Base-by-base conservation (phyloP, 2,797 vertebrate genomes). In the Sebastes taczanowskii region DNA sequence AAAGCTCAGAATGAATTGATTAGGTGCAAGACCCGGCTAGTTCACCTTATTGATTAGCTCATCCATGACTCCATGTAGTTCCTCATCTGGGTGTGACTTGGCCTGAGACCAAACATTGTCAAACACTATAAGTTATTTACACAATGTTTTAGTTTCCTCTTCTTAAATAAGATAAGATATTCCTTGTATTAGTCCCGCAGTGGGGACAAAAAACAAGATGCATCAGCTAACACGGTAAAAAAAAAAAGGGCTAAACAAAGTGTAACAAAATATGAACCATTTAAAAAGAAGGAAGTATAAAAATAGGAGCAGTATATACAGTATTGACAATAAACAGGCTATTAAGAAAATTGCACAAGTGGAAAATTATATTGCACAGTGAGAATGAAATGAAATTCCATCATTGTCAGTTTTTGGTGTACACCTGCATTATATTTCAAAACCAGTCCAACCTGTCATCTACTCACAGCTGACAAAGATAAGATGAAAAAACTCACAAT, bases 51-150 rank as follows among this genome's bases (percentile, higher is more conserved):
- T 11, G 78, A 81, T 78, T 53, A 81, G 84, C 72, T 80, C 83
- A 58, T 76, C 59, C 29, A 30, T n/a, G 55, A 61, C 9, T 65
- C 56, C 22, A 30, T 67, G 62, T 64, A 46, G 73, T 29, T 74
- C 74, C 79, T 81, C 71, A 74, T 58, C 86, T 81, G 92, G 93
- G 92, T 91, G 92, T 93, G 91, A 91, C 92, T 84, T 80, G 83
- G 88, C 71, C 64, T 11, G 25, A 27, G 63, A 77, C 20, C 81
- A 78, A 22, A 13, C 73, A 20, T 61, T 32, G 72, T 56, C 66
- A 69, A 53, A 69, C 25, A 13, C 22, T 64, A 23, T 2, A 46
- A 14, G 6, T 34, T 53, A 10, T 78, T 61, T 8, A 11, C 55
- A 22, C 6, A 18, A 38, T 5, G 4, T 5, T 7, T n/a, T 11